Conservation (phyloP, 2,113 vertebrate species). For the Cryptomyrus ogoouensis region DNA sequence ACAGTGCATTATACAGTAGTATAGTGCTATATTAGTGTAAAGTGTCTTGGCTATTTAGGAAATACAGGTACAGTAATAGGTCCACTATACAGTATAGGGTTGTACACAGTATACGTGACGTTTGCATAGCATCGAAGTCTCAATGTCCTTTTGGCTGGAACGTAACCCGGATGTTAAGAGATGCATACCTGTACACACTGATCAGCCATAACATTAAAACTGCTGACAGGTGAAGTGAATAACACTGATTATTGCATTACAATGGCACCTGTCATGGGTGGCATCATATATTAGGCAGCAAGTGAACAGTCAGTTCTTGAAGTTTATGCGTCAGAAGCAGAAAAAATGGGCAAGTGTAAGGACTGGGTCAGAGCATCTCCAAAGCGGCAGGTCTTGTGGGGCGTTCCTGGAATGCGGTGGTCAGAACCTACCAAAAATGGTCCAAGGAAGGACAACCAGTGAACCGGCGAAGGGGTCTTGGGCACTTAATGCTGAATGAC, state of each 20-base stretch:
- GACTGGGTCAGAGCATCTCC: not conserved
- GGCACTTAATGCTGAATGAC: not conserved
- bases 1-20: not conserved
- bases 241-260: not conserved
- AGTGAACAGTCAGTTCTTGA: not conserved
- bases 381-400: not conserved
- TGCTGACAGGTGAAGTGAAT: too few species aligned
- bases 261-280: not conserved
- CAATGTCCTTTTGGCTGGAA: not conserved
- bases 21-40: not conserved
- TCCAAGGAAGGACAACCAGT: not conserved
- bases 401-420: not conserved
- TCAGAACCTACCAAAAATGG: not conserved
- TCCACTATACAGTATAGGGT: too few species aligned
- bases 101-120: not conserved
- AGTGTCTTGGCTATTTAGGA: too few species aligned
- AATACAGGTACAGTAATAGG: too few species aligned
- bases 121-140: not conserved
- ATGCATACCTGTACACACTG: not conserved
- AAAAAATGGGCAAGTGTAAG: not conserved
- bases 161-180: not conserved
- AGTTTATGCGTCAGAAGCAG: not conserved
- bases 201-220: too few species aligned
- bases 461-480: not conserved
- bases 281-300: not conserved